Evolutionary conservation across 1,140 invertebrate genomes (phyloP).

Genomic region (Lethrus apterus): DNA sequence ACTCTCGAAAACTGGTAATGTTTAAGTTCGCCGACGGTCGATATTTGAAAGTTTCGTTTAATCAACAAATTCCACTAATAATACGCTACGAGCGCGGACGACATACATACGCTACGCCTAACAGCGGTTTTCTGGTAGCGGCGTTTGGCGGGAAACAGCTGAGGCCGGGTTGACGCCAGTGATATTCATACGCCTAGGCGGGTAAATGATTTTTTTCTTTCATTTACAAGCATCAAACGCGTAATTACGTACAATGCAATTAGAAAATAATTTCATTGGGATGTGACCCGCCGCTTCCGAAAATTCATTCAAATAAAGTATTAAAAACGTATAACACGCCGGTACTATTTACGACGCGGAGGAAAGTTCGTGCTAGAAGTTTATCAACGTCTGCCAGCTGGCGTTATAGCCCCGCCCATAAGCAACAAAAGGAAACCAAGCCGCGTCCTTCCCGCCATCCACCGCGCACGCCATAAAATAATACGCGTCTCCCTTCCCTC

Average conservation of each 20-base stretch:
- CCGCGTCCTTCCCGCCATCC: constrained; percentile 29
- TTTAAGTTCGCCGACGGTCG: constrained; percentile 17
- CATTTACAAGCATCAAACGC: background rate
- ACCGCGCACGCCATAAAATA: constrained; percentile 18
- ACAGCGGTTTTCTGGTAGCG: constrained; percentile 52
- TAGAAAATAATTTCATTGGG: too few species aligned
- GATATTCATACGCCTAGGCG: constrained; percentile 45
- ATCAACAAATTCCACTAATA: constrained; percentile 16
- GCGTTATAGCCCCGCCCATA: constrained; percentile 42
- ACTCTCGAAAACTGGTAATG: constrained; percentile 13
- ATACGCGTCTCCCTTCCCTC: too few species aligned
- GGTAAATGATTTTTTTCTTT: background rate
- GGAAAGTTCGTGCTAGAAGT: constrained; percentile 37
- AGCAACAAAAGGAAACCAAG: constrained; percentile 16
- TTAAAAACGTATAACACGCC: constrained; percentile 14
- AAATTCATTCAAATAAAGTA: background rate
- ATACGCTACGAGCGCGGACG: constrained; percentile 31
- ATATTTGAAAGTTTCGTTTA: constrained; percentile 23
- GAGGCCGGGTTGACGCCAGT: constrained; percentile 45
- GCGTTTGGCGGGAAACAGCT: constrained; percentile 61
- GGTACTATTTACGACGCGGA: constrained; percentile 46
- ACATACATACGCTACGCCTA: constrained; percentile 41
- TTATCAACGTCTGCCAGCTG: constrained; percentile 54
- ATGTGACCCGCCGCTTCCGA: too few species aligned
- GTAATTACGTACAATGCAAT: background rate